Conservation (phyloP, 2,888 invertebrate genomes). For the Lottia scabra region DNA sequence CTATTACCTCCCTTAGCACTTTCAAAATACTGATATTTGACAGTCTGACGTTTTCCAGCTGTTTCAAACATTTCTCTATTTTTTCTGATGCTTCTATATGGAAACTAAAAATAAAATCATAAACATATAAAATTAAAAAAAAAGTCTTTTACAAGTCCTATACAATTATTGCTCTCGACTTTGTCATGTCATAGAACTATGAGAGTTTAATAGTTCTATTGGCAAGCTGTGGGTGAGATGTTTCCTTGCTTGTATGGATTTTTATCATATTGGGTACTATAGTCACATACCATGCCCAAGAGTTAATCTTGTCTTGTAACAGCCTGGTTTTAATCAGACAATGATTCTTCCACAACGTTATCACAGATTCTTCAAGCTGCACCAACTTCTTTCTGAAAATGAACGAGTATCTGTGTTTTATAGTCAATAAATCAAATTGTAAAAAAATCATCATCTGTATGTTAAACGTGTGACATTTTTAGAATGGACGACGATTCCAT, state of each 20-base stretch:
- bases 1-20: background rate
- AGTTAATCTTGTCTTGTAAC: conserved; percentile 9
- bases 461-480: no score
- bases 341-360: background rate
- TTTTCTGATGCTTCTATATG: background rate
- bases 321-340: conserved; percentile 7
- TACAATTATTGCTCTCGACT: no score
- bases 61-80: background rate
- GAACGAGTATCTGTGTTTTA: background rate
- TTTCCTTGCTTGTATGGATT: no score
- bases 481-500: no score
- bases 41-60: background rate
- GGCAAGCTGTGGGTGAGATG: no score
- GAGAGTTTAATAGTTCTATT: no score
- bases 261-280: no score
- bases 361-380: background rate
- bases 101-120: background rate
- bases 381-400: background rate
- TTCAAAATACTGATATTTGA: background rate
- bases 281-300: conserved; percentile 9
- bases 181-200: no score
- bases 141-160: no score
- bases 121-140: no score
- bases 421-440: no score
- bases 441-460: no score